Base-by-base conservation (phyloP, 2,888 invertebrate species). In the Petrolisthes cinctipes region DNA sequence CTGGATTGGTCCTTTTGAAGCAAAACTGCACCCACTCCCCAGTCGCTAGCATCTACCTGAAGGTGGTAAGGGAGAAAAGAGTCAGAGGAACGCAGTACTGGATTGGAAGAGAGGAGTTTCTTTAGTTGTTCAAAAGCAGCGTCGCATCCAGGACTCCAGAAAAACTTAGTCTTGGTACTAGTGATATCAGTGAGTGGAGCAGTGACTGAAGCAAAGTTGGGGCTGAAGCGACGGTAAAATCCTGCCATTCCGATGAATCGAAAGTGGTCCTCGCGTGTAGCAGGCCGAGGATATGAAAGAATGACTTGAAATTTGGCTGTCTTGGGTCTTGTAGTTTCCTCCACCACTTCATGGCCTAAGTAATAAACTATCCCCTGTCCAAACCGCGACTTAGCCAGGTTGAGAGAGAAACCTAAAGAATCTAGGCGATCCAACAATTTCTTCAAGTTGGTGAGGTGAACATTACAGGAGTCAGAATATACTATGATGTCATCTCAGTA, bases 161-260 rank as follows among this genome's bases (percentile, higher is more conserved):
- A n/a, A n/a, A n/a, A n/a, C n/a, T n/a, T n/a, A n/a, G n/a, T n/a
- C n/a, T n/a, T n/a, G n/a, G n/a, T n/a, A n/a, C n/a, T n/a, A n/a
- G n/a, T n/a, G n/a, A n/a, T n/a, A n/a, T n/a, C 71, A n/a, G 71
- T 71, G 71, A 71, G 71, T n/a, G 7, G 71, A 71, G 71, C 71
- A n/a, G n/a, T n/a, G n/a, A n/a, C n/a, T n/a, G n/a, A n/a, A n/a
- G n/a, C n/a, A n/a, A 71, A 71, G 71, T 14, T 71, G 71, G n/a
- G 71, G 7, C 71, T 17, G 71, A 71, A 71, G n/a, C 71, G n/a
- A 71, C 71, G 71, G n/a, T 17, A 71, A 17, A 71, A 71, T n/a
- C 71, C 71, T 17, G 71, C 71, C 71, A 71, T 71, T 17, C 71
- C n/a, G 71, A 71, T 71, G 71, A 71, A 71, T 17, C 71, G n/a